Conservation (phyloP, 1,140 invertebrate species). For the Ceratosolen fusciceps region DNA sequence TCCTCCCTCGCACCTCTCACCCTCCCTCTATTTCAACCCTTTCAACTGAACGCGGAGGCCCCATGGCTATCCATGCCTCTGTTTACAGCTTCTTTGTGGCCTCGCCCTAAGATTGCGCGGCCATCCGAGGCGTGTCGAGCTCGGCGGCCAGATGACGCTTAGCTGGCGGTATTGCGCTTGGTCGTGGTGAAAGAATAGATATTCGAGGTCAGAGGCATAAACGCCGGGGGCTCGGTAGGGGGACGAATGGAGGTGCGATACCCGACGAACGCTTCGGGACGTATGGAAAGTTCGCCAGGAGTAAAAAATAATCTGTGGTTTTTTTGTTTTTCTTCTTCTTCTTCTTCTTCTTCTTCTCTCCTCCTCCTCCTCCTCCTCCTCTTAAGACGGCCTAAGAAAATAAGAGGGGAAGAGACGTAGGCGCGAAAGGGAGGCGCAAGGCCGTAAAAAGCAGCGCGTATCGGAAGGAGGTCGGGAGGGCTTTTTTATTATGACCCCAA, state of each 20-base stretch:
- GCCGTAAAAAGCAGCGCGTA: conserved; percentile 8
- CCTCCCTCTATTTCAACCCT: neutral
- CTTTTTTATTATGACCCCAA: conserved; percentile 23
- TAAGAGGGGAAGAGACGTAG: neutral
- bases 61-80: no score
- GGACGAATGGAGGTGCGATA: neutral
- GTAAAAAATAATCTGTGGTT: neutral
- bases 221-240: no score
- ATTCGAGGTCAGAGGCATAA: neutral
- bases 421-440: neutral
- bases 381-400: neutral
- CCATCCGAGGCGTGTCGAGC: no score
- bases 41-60: no score
- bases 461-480: neutral
- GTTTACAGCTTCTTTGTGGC: neutral
- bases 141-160: neutral
- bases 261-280: neutral
- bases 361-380: no score
- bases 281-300: neutral
- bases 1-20: neutral
- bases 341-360: no score
- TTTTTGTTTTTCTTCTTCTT: no score
- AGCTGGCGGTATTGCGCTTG: no score
- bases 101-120: neutral
- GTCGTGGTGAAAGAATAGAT: neutral